Base-by-base conservation (phyloP, 2,797 vertebrate genomes). In the Sebastes hubbsi region DNA sequence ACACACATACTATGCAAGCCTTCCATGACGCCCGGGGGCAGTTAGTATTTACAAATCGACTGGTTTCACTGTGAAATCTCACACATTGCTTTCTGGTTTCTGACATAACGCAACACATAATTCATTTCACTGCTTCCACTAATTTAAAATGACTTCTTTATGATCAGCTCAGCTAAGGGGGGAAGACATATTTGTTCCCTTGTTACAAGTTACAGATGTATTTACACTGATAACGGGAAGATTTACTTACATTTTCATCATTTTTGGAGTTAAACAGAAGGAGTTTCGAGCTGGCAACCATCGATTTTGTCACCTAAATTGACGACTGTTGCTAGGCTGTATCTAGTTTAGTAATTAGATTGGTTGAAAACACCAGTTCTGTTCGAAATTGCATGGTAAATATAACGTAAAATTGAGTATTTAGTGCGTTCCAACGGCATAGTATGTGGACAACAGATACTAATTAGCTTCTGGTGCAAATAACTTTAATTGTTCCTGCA, bases 31-130 rank as follows among this genome's bases (percentile, higher is more conserved):
- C 89, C 81, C 8, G 52, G 56, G 73, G 80, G 87, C 90, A 81
- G 78, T 87, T 77, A 74, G 83, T 77, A 81, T 92, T 88, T 87
- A 93, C 88, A 93, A 89, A 94, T 88, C 74, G 36, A 29, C 80
- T 80, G 12, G 65, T 79, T 84, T 81, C 76, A 73, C 72, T 62
- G 63, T 74, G 38, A 86, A 91, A 87, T 87, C 84, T 89, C 84
- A 56, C 79, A 78, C 77, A 2, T 55, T 29, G 63, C 73, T 70
- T 66, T 62, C 77, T 55, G 54, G 75, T 83, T 87, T 86, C 79
- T 82, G 80, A 86, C 81, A 83, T 77, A 64, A 76, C 12, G 77
- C 32, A 87, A 77, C 69, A 42, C 38, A 42, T 56, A 67, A 86
- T 82, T 82, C n/a, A 75, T 80, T 81, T 74, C 60, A 8, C 68